Evolutionary conservation across 1,140 invertebrate genomes (phyloP).

Genomic region (Drosophila nikananu): DNA sequence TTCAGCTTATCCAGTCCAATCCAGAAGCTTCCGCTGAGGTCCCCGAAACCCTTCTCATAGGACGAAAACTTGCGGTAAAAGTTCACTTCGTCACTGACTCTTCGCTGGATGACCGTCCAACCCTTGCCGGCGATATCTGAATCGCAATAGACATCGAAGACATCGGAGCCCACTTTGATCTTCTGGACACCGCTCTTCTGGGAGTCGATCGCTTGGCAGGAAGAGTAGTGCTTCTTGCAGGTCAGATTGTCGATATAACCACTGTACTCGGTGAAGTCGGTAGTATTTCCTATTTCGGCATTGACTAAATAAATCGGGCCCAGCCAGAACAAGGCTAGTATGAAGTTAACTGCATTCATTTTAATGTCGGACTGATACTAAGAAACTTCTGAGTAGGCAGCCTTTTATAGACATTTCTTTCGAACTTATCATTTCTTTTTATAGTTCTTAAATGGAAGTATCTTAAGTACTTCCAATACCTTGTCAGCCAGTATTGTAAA

Average conservation of each 20-base stretch:
- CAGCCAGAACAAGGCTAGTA: neutral
- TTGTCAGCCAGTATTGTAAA: neutral
- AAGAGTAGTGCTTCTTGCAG: neutral
- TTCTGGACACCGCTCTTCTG: neutral
- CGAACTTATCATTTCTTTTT: neutral
- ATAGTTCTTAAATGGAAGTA: neutral
- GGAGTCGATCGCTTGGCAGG: neutral
- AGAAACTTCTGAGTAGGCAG: neutral
- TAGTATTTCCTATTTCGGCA: neutral
- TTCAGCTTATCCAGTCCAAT: neutral
- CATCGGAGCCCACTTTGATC: neutral
- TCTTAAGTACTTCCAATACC: neutral
- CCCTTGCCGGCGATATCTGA: neutral
- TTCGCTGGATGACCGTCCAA: constrained; percentile 2
- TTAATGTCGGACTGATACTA: neutral
- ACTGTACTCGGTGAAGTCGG: neutral
- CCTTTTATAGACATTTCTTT: neutral
- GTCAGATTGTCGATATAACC: neutral
- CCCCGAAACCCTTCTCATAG: constrained; percentile 1
- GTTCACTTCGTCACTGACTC: constrained; percentile 1
- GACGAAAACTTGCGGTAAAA: constrained; percentile 3
- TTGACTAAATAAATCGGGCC: neutral
- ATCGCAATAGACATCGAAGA: neutral
- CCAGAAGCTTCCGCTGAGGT: neutral
- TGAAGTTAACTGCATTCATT: neutral